Percentiles rank a stretch among this genome's conserved stretches.
Evolutionary conservation across 2,113 vertebrate genomes (phyloP).

Genomic region (Epinephelus lanceolatus): DNA sequence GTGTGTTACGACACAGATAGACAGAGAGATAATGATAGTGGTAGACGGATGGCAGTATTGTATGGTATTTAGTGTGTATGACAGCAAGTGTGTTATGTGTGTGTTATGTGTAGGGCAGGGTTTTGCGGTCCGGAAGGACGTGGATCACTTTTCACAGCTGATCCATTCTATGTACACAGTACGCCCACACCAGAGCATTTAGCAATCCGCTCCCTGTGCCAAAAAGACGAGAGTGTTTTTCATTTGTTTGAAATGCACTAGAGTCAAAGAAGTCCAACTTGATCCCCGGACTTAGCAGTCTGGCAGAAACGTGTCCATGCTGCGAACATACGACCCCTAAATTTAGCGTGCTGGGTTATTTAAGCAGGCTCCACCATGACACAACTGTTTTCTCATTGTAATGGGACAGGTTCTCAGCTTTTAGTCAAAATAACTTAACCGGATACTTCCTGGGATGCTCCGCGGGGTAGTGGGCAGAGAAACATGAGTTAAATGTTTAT

Average conservation of each 20-base stretch:
- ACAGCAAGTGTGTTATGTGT: conserved; percentile 10
- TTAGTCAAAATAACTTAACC: conserved; percentile 41
- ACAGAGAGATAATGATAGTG: background rate
- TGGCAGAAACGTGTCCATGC: conserved; percentile 74
- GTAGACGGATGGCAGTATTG: background rate
- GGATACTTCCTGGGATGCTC: conserved; percentile 8
- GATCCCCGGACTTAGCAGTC: conserved; percentile 79
- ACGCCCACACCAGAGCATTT: conserved; percentile 59
- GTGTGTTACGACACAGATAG: background rate
- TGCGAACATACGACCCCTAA: conserved; percentile 70
- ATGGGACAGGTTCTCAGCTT: conserved; percentile 30
- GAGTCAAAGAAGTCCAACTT: conserved; percentile 72
- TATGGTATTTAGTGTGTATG: conserved; percentile 22
- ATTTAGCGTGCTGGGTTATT: conserved; percentile 76
- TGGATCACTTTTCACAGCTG: conserved; percentile 74
- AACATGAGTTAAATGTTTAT: background rate
- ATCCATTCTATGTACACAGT: conserved; percentile 69
- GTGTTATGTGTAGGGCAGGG: conserved; percentile 50
- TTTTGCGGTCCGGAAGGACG: conserved; percentile 64
- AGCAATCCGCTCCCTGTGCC: conserved; percentile 54
- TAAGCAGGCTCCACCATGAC: conserved; percentile 67
- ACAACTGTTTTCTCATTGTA: conserved; percentile 49
- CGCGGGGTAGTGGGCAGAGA: background rate
- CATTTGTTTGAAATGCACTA: conserved; percentile 72
- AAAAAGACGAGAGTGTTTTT: conserved; percentile 75